phyloP scores from a whole-genome alignment of 2,888 invertebrate genomes.

The Carterocephalus palaemon region DNA sequence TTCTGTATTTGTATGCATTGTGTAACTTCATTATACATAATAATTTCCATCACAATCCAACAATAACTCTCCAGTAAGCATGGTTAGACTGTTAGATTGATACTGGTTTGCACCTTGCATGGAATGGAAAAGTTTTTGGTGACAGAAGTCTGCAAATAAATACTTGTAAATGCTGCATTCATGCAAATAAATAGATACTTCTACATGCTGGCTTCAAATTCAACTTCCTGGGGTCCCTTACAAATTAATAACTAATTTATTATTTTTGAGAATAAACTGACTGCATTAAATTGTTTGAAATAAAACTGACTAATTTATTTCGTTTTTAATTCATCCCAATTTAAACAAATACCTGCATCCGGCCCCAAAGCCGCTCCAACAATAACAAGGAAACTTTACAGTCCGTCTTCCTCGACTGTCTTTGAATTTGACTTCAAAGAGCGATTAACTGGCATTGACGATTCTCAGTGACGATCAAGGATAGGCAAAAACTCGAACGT shows the following conservation, averaged over 20 bases:
- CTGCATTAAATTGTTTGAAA: slow-evolving; percentile 41
- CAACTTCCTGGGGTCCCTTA: no score
- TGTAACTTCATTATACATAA: no score
- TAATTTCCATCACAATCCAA: no score
- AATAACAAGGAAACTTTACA: slow-evolving; percentile 36
- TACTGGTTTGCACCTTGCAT: no score
- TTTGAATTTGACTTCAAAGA: slow-evolving; percentile 37
- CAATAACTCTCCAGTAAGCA: no score
- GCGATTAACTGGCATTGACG: slow-evolving; percentile 51
- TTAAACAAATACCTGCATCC: slow-evolving; percentile 1
- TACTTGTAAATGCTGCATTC: slow-evolving; percentile 40
- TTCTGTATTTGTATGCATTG: no score
- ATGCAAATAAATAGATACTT: slow-evolving; percentile 32
- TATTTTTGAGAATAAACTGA: not conserved
- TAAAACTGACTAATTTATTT: slow-evolving; percentile 45
- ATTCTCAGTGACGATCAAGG: slow-evolving; percentile 51
- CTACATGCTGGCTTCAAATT: no score
- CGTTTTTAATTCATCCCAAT: slow-evolving; percentile 24
- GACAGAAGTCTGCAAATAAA: no score
- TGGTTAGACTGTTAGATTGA: no score
- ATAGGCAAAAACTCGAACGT: slow-evolving; percentile 55
- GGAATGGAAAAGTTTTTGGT: no score
- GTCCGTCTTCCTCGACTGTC: slow-evolving; percentile 44
- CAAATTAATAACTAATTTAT: no score
- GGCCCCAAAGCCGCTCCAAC: slow-evolving; percentile 25